These are phyloP conservation scores for Malacosoma neustria DNA, from an alignment of 2,888 invertebrate genomes.

Conservation along the genomic window DNA sequence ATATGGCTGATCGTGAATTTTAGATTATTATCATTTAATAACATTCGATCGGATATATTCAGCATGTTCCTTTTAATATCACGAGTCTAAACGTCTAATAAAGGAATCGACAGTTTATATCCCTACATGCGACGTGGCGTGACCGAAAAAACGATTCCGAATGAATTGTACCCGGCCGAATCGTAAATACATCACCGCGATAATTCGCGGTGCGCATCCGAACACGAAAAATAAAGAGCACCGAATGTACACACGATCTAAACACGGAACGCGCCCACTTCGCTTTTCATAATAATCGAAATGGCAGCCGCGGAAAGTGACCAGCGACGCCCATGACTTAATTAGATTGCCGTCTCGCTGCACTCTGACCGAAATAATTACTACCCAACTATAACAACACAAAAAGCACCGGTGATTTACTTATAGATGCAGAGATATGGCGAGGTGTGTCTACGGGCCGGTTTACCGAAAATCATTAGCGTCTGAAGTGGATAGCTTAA, in stretches of 20 bases:
- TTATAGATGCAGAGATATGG: conserved; percentile 63
- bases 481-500: conserved; percentile 58
- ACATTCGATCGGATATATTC: conserved; percentile 40
- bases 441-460: conserved; percentile 63
- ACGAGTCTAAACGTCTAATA: conserved; percentile 51
- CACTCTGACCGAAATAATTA: conserved; percentile 74
- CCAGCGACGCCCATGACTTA: conserved; percentile 59
- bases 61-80: conserved; percentile 42
- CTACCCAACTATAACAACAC: conserved; percentile 60
- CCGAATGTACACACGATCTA: conserved; percentile 15
- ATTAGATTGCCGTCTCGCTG: conserved; percentile 70
- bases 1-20: conserved; percentile 34
- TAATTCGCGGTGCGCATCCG: conserved; percentile 50
- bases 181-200: conserved; percentile 65
- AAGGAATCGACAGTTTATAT: conserved; percentile 50
- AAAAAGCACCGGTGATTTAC: conserved; percentile 64
- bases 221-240: conserved; percentile 34
- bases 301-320: conserved; percentile 49
- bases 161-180: conserved; percentile 52
- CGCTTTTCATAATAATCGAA: conserved; percentile 35
- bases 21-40: conserved; percentile 43
- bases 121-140: conserved; percentile 70
- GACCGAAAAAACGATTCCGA: conserved; percentile 65
- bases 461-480: conserved; percentile 75
- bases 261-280: conserved; percentile 19